Base-by-base conservation (phyloP, 2,888 invertebrate species). In the Drosophila neoperkinsi region DNA sequence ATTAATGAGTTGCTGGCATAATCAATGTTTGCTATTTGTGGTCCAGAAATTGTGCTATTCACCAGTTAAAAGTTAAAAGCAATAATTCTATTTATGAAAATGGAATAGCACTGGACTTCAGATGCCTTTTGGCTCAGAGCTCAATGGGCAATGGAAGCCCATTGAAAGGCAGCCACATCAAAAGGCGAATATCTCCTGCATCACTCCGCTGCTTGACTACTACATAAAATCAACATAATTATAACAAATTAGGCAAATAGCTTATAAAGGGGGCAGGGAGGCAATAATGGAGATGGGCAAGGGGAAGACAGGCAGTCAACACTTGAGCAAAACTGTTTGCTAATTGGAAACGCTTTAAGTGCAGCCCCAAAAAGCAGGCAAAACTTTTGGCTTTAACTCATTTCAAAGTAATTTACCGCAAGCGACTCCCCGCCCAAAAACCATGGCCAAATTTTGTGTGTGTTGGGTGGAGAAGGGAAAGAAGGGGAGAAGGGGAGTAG, bases 351-450 rank as follows among this genome's bases (percentile, higher is more conserved):
- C 69, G 72, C 81, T 85, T 85, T 85, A 82, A 87, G 62, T 50
- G 66, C 46, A 53, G 58, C 58, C 65, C 70, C 41, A 38, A 69
- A 57, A 41, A 71, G 69, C 77, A 52, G 74, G 60, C 56, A 66
- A 64, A 79, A 81, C 46, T 81, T 79, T 72, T 21, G 25, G 81
- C 73, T 53, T 67, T 66, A 74, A 82, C 84, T 84, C 77, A 82
- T 84, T 85, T 85, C 90, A 90, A 85, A 88, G 90, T 83, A 85
- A 85, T 85, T 90, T 85, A 71, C 90, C 89, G 69, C 84, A 85
- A 71, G 71, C 68, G 31, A 34, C 34, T 18, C 25, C 74, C 70
- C 49, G 4, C 16, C 21, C 46, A 46, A 33, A 49, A 69, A 79
- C 50, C 62, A 66, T 59, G 50, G 50, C 49, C 57, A n/a, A 41